Conservation (phyloP, 1,140 invertebrate species). For the Drosophila orena region DNA sequence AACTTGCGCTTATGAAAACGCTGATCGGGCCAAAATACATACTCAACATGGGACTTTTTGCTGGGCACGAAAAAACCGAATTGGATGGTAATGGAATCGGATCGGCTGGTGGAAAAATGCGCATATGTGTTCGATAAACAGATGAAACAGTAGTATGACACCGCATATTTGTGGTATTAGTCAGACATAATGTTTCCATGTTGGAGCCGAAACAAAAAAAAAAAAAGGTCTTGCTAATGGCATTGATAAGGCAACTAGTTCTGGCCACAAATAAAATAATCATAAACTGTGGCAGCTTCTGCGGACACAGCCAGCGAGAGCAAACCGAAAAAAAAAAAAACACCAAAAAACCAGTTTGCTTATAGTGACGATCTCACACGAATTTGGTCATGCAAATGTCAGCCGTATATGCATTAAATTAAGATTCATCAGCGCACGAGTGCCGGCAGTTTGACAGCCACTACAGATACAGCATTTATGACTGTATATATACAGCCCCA, state of each 20-base stretch:
- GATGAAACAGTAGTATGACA: too few species aligned
- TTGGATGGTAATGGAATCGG: slow-evolving; percentile 2
- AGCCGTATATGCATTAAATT: slow-evolving; percentile 72
- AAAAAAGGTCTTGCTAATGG: slow-evolving; percentile 40
- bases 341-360: slow-evolving; percentile 14
- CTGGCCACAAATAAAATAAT: slow-evolving; percentile 36
- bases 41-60: slow-evolving; percentile 34
- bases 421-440: slow-evolving; percentile 63
- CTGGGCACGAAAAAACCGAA: background rate
- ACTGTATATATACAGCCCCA: too few species aligned
- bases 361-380: slow-evolving; percentile 40
- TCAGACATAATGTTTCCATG: slow-evolving; percentile 27
- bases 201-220: background rate
- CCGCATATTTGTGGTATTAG: slow-evolving; percentile 59
- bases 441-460: slow-evolving; percentile 29
- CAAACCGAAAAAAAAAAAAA: background rate
- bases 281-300: slow-evolving; percentile 45
- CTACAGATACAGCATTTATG: background rate
- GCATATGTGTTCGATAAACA: too few species aligned
- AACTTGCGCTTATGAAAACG: slow-evolving; percentile 48
- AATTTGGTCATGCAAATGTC: slow-evolving; percentile 76
- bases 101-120: background rate
- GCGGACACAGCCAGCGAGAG: background rate
- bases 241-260: slow-evolving; percentile 72
- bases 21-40: slow-evolving; percentile 45